Conservation (phyloP, 2,888 invertebrate genomes). For the Drosophila yooni region DNA sequence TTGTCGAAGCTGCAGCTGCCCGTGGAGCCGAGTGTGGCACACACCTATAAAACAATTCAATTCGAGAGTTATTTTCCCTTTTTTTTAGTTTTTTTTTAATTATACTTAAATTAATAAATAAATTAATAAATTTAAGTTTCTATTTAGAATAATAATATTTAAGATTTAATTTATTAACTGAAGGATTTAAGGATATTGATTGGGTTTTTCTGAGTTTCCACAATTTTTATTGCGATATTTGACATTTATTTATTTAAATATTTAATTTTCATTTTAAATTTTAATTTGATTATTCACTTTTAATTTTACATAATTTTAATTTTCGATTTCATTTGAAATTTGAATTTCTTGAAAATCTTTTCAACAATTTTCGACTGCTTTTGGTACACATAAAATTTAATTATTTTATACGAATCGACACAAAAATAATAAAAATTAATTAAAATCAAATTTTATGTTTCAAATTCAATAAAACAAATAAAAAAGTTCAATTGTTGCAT, state of each 20-base stretch:
- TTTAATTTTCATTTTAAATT: not conserved
- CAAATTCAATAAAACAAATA: not conserved
- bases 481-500: not conserved
- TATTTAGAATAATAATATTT: not conserved
- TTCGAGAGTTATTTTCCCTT: not conserved
- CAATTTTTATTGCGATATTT: not conserved
- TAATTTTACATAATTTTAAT: not conserved
- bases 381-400: too few relatives aligned
- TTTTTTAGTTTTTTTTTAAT: not conserved
- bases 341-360: too few relatives aligned
- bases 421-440: not conserved
- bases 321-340: too few relatives aligned
- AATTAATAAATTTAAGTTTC: not conserved
- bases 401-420: not conserved
- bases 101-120: not conserved
- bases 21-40: slow-evolving; percentile 98
- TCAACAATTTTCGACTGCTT: too few relatives aligned
- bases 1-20: slow-evolving; percentile 99
- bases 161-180: not conserved
- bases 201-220: not conserved
- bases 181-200: not conserved
- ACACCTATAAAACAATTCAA: slow-evolving; percentile 88
- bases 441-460: not conserved
- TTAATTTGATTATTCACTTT: not conserved
- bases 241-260: not conserved